Percentiles rank a stretch among this genome's conserved stretches.
phyloP scores from a whole-genome alignment of 2,113 vertebrate species.

The Centropus bengalensis region DNA sequence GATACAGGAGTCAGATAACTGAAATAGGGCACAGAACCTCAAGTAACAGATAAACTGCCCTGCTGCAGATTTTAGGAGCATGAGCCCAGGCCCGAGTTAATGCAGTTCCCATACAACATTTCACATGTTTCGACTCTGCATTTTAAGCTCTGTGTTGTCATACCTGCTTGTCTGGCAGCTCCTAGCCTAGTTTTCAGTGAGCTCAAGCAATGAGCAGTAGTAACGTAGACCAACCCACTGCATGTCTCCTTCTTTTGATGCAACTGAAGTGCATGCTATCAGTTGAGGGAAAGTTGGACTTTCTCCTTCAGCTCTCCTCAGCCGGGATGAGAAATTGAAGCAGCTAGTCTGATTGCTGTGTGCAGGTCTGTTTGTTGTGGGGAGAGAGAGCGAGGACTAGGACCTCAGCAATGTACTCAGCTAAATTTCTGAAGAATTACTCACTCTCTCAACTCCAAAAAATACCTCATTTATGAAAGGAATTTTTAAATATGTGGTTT shows the following conservation, averaged over 20 bases:
- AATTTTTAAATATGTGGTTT: conserved; percentile 1
- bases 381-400: background rate
- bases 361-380: background rate
- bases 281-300: background rate
- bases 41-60: background rate
- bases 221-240: background rate
- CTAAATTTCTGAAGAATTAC: background rate
- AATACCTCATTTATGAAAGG: background rate
- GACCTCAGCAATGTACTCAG: background rate
- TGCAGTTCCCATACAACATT: background rate
- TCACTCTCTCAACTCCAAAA: background rate
- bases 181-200: background rate
- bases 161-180: background rate
- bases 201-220: background rate
- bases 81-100: background rate
- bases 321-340: background rate
- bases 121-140: background rate
- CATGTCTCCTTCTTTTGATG: background rate
- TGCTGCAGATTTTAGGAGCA: background rate
- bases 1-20: background rate
- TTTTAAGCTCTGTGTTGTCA: background rate
- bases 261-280: background rate
- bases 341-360: background rate
- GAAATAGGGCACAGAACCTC: background rate
- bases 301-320: background rate